A percentile compares a stretch with the other conserved stretches of the same genome.
Conservation (phyloP, 2,797 vertebrate species). For the Artibeus jamaicensis region DNA sequence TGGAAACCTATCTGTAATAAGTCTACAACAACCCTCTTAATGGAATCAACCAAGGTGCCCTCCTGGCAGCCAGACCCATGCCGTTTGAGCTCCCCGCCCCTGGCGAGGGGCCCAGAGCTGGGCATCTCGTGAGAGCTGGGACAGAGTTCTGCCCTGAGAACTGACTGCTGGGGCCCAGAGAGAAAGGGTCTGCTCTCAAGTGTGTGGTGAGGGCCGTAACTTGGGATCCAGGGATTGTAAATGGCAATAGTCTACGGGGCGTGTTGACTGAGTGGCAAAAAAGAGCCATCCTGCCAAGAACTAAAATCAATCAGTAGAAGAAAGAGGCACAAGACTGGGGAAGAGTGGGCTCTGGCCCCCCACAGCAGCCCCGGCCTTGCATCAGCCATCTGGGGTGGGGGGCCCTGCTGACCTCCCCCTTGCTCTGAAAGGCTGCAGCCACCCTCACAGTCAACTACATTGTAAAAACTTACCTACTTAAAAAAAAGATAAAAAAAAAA, state of each 20-base stretch:
- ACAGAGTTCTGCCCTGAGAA: not conserved
- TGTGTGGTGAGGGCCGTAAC: not conserved
- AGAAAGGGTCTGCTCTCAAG: not conserved
- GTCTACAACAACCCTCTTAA: not conserved
- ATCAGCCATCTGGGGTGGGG: not conserved
- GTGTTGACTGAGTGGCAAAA: not conserved
- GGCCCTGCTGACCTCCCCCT: not conserved
- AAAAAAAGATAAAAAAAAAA: not conserved
- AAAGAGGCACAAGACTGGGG: not conserved
- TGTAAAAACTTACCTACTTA: not conserved
- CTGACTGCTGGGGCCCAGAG: not conserved
- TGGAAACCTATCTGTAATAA: not conserved
- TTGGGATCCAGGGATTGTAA: not conserved
- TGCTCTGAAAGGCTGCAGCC: not conserved
- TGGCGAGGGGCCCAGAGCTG: too few relatives aligned
- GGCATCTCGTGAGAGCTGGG: not conserved
- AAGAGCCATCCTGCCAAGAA: not conserved
- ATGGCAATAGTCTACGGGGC: not conserved
- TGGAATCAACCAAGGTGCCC: not conserved
- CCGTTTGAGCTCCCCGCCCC: not conserved
- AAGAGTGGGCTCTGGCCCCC: not conserved
- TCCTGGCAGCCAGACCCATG: not conserved
- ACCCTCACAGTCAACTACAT: not conserved
- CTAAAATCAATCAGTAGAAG: not conserved
- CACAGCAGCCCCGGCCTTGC: not conserved